These are phyloP conservation scores for Carterocephalus palaemon DNA, from an alignment of 2,888 invertebrate species.

Conservation along the genomic window DNA sequence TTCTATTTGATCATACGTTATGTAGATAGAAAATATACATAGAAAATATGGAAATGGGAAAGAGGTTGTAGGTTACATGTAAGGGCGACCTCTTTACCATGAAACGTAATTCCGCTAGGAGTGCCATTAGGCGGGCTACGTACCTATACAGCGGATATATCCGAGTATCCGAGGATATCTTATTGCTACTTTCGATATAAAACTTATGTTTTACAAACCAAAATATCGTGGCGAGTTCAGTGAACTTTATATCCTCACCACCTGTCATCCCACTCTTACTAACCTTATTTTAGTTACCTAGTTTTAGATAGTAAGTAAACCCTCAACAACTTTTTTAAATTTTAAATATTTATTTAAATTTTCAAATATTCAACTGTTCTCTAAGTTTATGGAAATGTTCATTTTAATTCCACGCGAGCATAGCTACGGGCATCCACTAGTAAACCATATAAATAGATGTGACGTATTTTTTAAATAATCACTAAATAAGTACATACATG, in stretches of 20 bases:
- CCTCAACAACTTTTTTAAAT: no score
- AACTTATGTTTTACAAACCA: slow-evolving; percentile 28
- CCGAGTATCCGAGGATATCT: slow-evolving; percentile 31
- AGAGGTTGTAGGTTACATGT: slow-evolving; percentile 11
- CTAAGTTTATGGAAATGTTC: no score
- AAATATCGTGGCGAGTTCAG: slow-evolving; percentile 29
- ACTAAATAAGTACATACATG: no score
- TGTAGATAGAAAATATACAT: not conserved
- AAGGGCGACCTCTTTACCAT: slow-evolving; percentile 7
- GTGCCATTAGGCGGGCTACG: slow-evolving; percentile 36
- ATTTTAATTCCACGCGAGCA: no score
- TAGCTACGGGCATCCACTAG: no score
- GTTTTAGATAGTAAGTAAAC: no score
- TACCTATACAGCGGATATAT: slow-evolving; percentile 38
- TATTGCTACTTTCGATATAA: slow-evolving; percentile 26
- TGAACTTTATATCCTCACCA: slow-evolving; percentile 24
- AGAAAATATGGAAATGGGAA: slow-evolving; percentile 3
- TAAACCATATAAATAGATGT: no score
- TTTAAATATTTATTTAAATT: no score
- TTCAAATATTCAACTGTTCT: no score
- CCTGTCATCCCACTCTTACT: no score
- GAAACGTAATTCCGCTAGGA: slow-evolving; percentile 25
- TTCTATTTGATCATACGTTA: not conserved
- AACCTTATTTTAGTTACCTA: no score
- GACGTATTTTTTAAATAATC: no score